phyloP scores from a whole-genome alignment of 2,797 vertebrate genomes.

The Siniperca obscura region DNA sequence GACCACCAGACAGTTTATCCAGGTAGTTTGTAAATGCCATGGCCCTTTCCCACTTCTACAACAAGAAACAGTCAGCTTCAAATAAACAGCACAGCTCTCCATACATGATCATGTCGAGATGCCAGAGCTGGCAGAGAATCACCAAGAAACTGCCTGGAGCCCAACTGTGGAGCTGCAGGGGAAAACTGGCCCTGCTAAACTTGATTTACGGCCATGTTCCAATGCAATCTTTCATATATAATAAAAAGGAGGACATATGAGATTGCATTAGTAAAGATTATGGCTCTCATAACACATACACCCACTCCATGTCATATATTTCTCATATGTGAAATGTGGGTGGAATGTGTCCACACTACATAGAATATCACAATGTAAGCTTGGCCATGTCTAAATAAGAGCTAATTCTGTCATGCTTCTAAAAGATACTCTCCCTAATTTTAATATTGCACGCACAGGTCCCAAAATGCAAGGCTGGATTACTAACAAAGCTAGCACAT shows the following conservation, averaged over 20 bases:
- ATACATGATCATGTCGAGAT: background rate
- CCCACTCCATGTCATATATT: slow-evolving; percentile 25
- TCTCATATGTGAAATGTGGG: slow-evolving; percentile 46
- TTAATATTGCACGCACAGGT: background rate
- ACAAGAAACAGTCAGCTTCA: slow-evolving; percentile 17
- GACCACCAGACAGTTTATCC: slow-evolving; percentile 8
- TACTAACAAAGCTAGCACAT: background rate
- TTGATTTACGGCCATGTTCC: slow-evolving; percentile 5
- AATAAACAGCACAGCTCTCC: slow-evolving; percentile 15
- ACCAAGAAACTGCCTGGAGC: slow-evolving; percentile 16
- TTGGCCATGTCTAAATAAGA: slow-evolving; percentile 10
- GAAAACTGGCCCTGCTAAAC: slow-evolving; percentile 31
- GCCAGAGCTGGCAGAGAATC: slow-evolving; percentile 20
- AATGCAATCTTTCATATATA: background rate
- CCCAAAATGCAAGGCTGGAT: background rate
- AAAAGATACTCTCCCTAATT: background rate
- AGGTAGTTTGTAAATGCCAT: slow-evolving; percentile 8
- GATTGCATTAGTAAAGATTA: background rate
- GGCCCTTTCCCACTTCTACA: background rate
- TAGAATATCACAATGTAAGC: slow-evolving; percentile 11
- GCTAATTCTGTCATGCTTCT: background rate
- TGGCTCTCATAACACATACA: slow-evolving; percentile 20
- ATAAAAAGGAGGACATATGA: background rate
- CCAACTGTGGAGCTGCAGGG: slow-evolving; percentile 25
- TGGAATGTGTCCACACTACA: slow-evolving; percentile 22